phyloP scores from a whole-genome alignment of 2,797 vertebrate genomes.

The Rhincodon typus region DNA sequence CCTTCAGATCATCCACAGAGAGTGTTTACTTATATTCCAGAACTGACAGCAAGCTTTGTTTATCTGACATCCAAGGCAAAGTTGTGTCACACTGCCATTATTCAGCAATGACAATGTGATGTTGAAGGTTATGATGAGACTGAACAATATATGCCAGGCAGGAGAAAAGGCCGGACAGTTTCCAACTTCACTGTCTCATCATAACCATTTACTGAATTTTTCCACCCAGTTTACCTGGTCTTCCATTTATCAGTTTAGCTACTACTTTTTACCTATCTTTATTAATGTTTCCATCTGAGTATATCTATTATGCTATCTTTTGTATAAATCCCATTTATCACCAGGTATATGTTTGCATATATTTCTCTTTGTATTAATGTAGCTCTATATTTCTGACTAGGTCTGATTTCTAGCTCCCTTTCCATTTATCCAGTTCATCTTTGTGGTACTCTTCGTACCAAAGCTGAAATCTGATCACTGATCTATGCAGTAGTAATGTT shows the following conservation, averaged over 20 bases:
- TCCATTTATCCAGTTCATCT: background rate
- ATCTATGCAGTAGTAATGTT: conserved; percentile 1
- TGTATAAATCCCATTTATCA: background rate
- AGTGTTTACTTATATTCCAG: background rate
- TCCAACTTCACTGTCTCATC: background rate
- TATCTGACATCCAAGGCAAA: too few relatives aligned
- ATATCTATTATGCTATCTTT: background rate
- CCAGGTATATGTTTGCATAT: background rate
- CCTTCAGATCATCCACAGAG: background rate
- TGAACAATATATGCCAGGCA: background rate
- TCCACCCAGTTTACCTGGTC: background rate
- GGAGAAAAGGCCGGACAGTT: background rate
- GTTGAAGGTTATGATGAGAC: background rate
- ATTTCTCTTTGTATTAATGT: background rate
- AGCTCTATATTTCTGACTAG: background rate
- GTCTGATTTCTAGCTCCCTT: background rate
- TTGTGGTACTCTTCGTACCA: background rate
- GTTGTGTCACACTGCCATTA: too few relatives aligned
- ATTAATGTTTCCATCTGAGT: background rate
- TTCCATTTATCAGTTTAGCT: background rate
- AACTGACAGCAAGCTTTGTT: background rate
- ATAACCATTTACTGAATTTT: background rate
- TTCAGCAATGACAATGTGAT: too few relatives aligned
- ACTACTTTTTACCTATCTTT: background rate
- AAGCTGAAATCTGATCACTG: conserved; percentile 30